Evolutionary conservation across 2,797 vertebrate species (phyloP).

Genomic region (Micrastur ruficollis): DNA sequence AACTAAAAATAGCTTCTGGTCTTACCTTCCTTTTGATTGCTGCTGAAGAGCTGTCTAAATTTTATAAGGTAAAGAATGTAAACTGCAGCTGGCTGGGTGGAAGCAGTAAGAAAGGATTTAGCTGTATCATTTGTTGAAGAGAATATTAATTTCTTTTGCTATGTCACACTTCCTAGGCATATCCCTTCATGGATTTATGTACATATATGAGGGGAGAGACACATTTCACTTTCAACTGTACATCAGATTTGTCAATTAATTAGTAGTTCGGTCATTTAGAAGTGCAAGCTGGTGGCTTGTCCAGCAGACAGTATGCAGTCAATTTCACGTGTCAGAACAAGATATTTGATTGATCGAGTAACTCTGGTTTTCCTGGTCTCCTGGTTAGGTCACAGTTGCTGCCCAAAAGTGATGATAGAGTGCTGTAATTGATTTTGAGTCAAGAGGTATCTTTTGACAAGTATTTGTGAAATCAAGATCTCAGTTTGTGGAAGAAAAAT

Average conservation of each 20-base stretch:
- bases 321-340: neutral
- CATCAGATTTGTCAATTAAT: neutral
- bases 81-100: neutral
- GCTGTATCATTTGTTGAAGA: neutral
- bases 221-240: neutral
- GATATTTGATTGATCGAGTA: neutral
- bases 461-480: neutral
- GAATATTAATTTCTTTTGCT: neutral
- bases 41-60: neutral
- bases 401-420: neutral
- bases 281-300: neutral
- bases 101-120: neutral
- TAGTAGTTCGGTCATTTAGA: neutral
- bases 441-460: neutral
- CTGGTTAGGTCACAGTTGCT: neutral
- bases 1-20: neutral
- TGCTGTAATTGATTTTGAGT: neutral
- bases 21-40: neutral
- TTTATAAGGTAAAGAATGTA: neutral
- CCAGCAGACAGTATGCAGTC: neutral
- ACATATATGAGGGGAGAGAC: neutral
- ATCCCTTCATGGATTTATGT: neutral
- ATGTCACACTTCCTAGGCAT: accelerated
- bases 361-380: neutral
- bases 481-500: neutral